phyloP scores from a whole-genome alignment of 2,888 invertebrate genomes.

The Gandaritis pyraliata region DNA sequence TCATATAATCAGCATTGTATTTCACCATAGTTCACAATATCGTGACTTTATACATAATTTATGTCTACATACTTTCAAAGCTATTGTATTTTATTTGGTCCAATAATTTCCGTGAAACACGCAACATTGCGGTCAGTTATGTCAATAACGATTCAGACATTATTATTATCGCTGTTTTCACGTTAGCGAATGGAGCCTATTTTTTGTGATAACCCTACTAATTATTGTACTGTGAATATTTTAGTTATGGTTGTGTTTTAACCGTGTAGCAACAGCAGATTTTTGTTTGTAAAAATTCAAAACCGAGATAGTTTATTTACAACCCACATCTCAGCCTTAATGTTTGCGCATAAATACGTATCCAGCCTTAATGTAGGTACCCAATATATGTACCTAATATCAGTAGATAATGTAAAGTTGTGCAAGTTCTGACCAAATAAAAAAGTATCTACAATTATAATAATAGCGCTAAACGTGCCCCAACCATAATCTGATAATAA shows the following conservation, averaged over 20 bases:
- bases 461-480: conserved; percentile 3
- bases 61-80: conserved; percentile 51
- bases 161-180: conserved; percentile 55
- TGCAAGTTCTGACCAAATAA: neutral
- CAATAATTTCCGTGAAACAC: conserved; percentile 59
- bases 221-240: neutral
- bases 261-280: neutral
- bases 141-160: conserved; percentile 54
- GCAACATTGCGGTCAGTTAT: conserved; percentile 55
- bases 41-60: conserved; percentile 50
- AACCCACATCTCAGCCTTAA: too few relatives aligned
- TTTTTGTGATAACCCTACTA: neutral
- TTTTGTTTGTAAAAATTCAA: too few relatives aligned
- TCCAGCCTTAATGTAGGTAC: too few relatives aligned
- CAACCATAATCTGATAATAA: conserved; percentile 48
- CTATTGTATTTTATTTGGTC: conserved; percentile 52
- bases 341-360: too few relatives aligned
- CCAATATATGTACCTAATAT: too few relatives aligned
- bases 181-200: conserved; percentile 43
- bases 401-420: neutral
- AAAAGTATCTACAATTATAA: neutral
- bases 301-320: too few relatives aligned
- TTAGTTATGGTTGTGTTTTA: neutral
- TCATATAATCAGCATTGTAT: conserved; percentile 18
- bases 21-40: conserved; percentile 26